phyloP scores from a whole-genome alignment of 2,113 vertebrate species.

The Rhombomys opimus region DNA sequence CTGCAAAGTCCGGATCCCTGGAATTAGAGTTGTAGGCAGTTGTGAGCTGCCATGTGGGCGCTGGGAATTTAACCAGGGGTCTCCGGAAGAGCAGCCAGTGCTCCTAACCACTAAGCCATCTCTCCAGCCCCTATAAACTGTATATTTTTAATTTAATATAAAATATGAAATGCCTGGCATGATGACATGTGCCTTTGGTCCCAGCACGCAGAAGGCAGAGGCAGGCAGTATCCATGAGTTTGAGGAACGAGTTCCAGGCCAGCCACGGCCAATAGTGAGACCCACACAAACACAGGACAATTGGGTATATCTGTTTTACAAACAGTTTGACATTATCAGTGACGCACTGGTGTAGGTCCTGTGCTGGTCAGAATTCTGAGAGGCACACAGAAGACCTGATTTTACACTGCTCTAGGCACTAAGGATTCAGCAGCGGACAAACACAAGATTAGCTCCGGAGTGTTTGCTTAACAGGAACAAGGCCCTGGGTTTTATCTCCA shows the following conservation, averaged over 20 bases:
- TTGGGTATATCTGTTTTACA: background rate
- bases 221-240: background rate
- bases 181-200: background rate
- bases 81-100: background rate
- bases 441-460: background rate
- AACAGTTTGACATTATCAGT: background rate
- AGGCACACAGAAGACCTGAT: background rate
- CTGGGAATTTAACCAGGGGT: background rate
- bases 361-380: background rate
- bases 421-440: slow-evolving; percentile 18
- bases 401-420: background rate
- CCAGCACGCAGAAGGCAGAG: background rate
- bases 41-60: background rate
- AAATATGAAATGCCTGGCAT: background rate
- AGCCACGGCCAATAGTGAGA: background rate
- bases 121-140: background rate
- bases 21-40: background rate
- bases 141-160: slow-evolving; percentile 19
- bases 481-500: background rate
- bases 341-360: background rate
- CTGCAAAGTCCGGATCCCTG: background rate
- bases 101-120: background rate
- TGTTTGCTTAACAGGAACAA: background rate
- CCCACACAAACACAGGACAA: background rate
- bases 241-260: background rate